Percentiles rank a stretch among this genome's conserved stretches.
Evolutionary conservation across 2,797 vertebrate species (phyloP).

Genomic region (Streptopelia turtur): DNA sequence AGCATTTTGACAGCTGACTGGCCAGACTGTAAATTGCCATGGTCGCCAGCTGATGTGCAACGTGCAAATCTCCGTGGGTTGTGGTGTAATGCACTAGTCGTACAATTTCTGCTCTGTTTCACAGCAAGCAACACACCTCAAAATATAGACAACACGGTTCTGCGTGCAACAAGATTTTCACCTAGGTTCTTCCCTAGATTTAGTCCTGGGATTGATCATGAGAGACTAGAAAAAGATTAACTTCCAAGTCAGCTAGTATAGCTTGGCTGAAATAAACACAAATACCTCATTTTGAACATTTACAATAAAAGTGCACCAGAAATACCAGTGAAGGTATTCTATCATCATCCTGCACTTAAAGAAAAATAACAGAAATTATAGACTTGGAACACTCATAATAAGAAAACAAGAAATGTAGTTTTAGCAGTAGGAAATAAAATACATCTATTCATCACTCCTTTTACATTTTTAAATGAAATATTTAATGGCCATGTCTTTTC

Average conservation of each 20-base stretch:
- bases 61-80: accelerated
- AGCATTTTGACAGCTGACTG: neutral
- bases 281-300: neutral
- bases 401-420: neutral
- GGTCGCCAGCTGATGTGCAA: neutral
- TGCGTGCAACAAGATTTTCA: neutral
- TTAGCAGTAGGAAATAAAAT: constrained; percentile 9
- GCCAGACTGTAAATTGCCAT: neutral
- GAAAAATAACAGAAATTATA: constrained; percentile 15
- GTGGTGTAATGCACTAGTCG: accelerated
- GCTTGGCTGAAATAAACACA: neutral
- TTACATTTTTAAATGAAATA: neutral
- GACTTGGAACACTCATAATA: neutral
- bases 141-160: accelerated
- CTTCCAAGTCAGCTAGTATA: neutral
- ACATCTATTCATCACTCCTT: neutral
- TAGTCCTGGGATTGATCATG: neutral
- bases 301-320: neutral
- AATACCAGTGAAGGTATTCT: neutral
- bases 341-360: neutral
- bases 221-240: neutral
- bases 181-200: neutral
- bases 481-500: neutral
- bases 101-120: neutral
- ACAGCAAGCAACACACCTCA: neutral